Percentiles rank a stretch among this genome's conserved stretches.
Evolutionary conservation across 2,113 vertebrate species (phyloP).

Genomic region (Nyctibius bracteatus): DNA sequence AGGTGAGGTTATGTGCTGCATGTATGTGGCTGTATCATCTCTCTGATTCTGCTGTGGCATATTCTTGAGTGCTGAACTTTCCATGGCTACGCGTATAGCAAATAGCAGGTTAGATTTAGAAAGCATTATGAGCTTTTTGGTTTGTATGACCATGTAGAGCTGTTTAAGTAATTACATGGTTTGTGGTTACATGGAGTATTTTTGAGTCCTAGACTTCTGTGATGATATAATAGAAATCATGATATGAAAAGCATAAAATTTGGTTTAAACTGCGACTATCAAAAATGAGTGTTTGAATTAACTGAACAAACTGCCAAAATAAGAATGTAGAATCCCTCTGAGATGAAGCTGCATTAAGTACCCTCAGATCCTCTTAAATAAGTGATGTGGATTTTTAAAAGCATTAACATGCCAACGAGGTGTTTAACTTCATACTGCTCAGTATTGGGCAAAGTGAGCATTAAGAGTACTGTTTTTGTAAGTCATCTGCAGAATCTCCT

Average conservation of each 20-base stretch:
- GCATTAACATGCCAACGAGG: background rate
- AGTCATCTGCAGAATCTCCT: background rate
- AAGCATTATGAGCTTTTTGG: background rate
- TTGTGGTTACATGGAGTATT: background rate
- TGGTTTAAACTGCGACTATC: background rate
- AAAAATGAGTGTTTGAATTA: background rate
- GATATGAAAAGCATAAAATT: background rate
- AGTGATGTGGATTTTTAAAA: background rate
- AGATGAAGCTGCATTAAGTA: background rate
- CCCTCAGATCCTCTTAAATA: background rate
- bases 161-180: background rate
- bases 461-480: background rate
- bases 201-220: background rate
- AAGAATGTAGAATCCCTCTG: background rate
- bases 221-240: background rate
- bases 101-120: background rate
- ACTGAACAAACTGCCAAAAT: background rate
- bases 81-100: background rate
- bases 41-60: background rate
- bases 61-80: background rate
- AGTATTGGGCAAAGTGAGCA: background rate
- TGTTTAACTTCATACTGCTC: background rate
- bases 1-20: constrained; percentile 55
- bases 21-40: background rate
- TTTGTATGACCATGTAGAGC: background rate